Evolutionary conservation across 2,888 invertebrate species (phyloP), one percentile per base, ranked within the genome.

Genomic region (Octonoba sinensis): DNA sequence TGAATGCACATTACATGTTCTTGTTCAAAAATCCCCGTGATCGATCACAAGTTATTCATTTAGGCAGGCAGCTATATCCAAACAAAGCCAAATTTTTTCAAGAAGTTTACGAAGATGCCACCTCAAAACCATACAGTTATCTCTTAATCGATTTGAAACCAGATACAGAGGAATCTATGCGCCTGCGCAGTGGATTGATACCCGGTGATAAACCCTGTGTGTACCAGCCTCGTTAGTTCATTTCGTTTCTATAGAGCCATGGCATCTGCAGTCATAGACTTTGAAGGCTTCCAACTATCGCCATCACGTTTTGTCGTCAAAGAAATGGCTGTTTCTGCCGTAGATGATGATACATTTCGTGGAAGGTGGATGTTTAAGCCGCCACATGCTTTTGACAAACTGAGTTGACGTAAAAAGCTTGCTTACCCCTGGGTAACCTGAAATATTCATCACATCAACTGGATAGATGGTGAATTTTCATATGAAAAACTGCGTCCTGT

Each of bases 21-120:
- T 11, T 73, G 15, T 72, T 60, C 49, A 72, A 73, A 54, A 72
- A 72, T 60, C 70, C 65, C 8, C 13, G 76, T n/a, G 71, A 82
- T 71, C 46, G 22, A 27, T 27, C 36, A 1, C 71, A 71, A 76
- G 11, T 76, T 12, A 59, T 27, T 6, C 65, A 71, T 71, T 54
- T 82, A 22, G 67, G 60, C 0, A 62, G 51, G 54, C 74, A 74
- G 18, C 24, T 81, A 13, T 74, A 62, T 62, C 74, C 81, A 0
- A 18, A 36, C 47, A 51, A n/a, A n/a, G n/a, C n/a, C n/a, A n/a
- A n/a, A n/a, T n/a, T n/a, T n/a, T n/a, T n/a, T n/a, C n/a, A n/a
- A 46, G 74, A 74, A 57, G 47, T 56, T 1, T 82, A 64, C 36
- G 57, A 49, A 46, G 72, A 82, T 59, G 69, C 74, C 24, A 82